Evolutionary conservation across 2,797 vertebrate species (phyloP), one percentile per base, ranked within the genome.

Genomic region (Peromyscus aztecus): DNA sequence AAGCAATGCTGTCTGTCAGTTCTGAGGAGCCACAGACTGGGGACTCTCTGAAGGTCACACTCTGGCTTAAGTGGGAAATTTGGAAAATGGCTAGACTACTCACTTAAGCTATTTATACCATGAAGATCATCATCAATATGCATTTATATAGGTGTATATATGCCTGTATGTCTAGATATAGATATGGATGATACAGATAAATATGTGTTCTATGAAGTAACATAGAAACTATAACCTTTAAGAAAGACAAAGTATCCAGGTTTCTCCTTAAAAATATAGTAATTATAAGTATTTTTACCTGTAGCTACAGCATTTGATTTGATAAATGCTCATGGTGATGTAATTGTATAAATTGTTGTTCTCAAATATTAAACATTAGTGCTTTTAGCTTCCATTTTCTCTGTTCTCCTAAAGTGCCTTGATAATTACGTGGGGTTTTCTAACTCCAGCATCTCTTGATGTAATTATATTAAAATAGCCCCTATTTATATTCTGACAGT

Each of bases 401-500:
- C 52, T 82, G 4, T 94, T 94, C 73, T 84, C 57, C 43, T 76
- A 91, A 97, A 93, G 63, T 57, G 78, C 0, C 55, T 90, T 94
- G 77, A 91, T 87, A 82, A 89, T 93, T 96, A 57, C n/a, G 49
- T 59, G 37, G 49, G 77, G 59, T 90, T 92, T 93, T 82, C 77
- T 83, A 96, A 82, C 65, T 89, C 57, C 73, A 85, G 55, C 76
- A 75, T 97, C 93, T 92, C 76, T 67, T 77, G 19, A 19, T 92
- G 21, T 90, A 52, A 94, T 94, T 95, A 97, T 1, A 63, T 89
- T 46, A 86, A 91, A 96, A 94, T 95, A 95, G 84, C 43, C 14
- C n/a, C 75, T 90, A 89, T 94, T 94, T 94, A 40, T 94, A 92
- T 96, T 93, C 90, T 94, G 83, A 40, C 8, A 13, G 21, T 55